Evolutionary conservation across 2,113 vertebrate species (phyloP), one percentile per base, ranked within the genome.

Genomic region (Macquaria australasica): DNA sequence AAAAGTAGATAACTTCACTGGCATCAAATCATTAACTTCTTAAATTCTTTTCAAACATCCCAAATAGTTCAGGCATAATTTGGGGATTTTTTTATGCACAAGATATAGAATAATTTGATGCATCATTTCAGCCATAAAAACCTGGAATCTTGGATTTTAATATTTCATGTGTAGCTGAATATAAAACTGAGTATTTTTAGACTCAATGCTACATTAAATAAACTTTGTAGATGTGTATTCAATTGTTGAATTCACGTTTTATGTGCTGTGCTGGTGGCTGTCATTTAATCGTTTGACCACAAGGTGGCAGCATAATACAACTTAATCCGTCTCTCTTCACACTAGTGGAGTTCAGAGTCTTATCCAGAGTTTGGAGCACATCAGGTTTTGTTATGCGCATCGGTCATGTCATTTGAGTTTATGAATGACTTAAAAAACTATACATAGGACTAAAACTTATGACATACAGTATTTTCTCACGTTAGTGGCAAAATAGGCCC

Each of bases 281-380:
- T 31, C 31, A 1, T 48, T 6, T 3, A 3, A 34, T 21, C 6
- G 0, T 53, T 28, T 59, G 5, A 51, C 89, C 93, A 91, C 80
- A 11, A 74, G 90, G 73, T 74, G 89, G 87, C 89, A 39, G 69
- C 66, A 73, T 28, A 23, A 76, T 2, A 45, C 58, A 6, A 0
- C 63, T 48, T 12, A 8, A 1, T 4, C 7, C 7, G 0, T 4
- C 43, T 1, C 14, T 28, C 21, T 14, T n/a, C 60, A n/a, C 2
- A 1, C 0, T 12, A 11, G 16, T 18, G 25, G 4, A 67, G 16
- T 4, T 14, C 4, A 15, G 12, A n/a, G 3, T 15, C 37, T 0
- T 0, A 37, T 53, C 41, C 2, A 21, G 25, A 31, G 39, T 58
- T 50, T 37, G 34, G 11, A 45, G 18, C 76, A 15, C 51, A 28